phyloP scores from a whole-genome alignment of 2,113 vertebrate species.

The Prunella fulvescens region DNA sequence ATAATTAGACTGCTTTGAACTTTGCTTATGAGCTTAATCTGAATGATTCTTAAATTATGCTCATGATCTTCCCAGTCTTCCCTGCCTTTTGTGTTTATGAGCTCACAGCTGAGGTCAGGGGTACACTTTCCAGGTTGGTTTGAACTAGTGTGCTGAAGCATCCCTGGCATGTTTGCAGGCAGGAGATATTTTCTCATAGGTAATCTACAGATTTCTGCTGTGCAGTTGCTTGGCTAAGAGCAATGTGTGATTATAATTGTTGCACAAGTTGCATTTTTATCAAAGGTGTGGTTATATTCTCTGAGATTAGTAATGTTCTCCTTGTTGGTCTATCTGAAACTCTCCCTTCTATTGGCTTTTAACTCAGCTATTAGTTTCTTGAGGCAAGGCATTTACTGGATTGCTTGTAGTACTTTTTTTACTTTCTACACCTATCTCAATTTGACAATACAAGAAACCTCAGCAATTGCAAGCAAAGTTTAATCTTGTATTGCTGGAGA shows the following conservation, averaged over 20 bases:
- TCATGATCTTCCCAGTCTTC: neutral
- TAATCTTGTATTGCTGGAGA: neutral
- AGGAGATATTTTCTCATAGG: neutral
- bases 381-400: neutral
- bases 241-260: neutral
- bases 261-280: neutral
- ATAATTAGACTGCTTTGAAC: neutral
- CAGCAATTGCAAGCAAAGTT: neutral
- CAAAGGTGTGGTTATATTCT: neutral
- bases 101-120: neutral
- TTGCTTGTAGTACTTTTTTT: neutral
- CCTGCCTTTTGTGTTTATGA: neutral
- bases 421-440: neutral
- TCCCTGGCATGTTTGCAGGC: neutral
- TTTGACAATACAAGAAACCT: neutral
- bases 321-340: neutral
- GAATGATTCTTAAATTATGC: neutral
- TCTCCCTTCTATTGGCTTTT: neutral
- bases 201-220: neutral
- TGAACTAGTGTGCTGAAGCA: neutral
- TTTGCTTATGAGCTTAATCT: neutral
- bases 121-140: neutral
- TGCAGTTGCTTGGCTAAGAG: neutral
- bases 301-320: neutral
- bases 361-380: neutral